These are phyloP conservation scores for Cryptotis parvus DNA, from an alignment of 2,113 vertebrate species.

Conservation along the genomic window DNA sequence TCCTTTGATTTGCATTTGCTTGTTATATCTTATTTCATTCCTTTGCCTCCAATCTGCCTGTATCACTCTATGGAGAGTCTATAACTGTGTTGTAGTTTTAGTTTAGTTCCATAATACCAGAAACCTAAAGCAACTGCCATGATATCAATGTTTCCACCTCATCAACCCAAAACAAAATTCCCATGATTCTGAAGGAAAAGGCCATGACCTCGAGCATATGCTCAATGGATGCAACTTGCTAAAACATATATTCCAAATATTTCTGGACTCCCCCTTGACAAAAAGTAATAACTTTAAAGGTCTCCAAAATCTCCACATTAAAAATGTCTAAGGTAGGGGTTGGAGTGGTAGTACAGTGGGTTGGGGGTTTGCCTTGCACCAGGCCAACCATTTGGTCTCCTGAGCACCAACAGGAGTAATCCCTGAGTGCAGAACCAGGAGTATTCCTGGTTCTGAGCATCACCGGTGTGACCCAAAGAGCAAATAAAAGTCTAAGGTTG, in stretches of 20 bases:
- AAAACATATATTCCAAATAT: background rate
- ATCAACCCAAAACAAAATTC: slow-evolving; percentile 68
- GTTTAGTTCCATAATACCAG: background rate
- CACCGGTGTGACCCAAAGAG: no score
- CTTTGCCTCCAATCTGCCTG: background rate
- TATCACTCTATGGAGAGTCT: no score
- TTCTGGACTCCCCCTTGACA: slow-evolving; percentile 49
- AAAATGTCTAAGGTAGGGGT: background rate
- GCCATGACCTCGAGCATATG: slow-evolving; percentile 6
- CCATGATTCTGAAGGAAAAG: background rate
- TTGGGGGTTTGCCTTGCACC: no score
- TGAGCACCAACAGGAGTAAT: no score
- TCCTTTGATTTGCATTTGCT: background rate
- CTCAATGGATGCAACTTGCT: slow-evolving; percentile 23
- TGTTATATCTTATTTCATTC: background rate
- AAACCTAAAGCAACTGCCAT: slow-evolving; percentile 23
- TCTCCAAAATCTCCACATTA: background rate
- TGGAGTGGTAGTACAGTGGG: no score
- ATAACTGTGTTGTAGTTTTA: slow-evolving; percentile 15
- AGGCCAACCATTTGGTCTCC: no score
- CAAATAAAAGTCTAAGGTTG: background rate
- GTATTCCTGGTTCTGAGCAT: no score
- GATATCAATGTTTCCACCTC: slow-evolving; percentile 66
- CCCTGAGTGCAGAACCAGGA: no score
- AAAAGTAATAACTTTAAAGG: background rate